These are phyloP conservation scores for Ammodramus savannarum DNA, from an alignment of 2,113 vertebrate genomes.

Conservation along the genomic window DNA sequence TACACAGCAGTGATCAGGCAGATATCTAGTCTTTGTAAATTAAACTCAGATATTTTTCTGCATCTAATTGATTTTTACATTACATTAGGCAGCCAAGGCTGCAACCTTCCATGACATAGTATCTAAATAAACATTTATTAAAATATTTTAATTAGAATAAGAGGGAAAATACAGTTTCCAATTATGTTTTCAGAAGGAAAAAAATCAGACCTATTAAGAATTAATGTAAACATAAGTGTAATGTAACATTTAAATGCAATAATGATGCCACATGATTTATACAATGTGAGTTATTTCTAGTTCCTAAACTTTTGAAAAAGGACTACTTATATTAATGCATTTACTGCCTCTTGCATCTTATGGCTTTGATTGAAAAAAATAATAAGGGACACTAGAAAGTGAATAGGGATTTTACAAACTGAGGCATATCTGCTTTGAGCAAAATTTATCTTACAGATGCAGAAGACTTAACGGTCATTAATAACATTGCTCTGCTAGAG, in stretches of 20 bases:
- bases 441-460: neutral
- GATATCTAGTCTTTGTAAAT: slow-evolving; percentile 65
- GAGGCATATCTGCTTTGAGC: neutral
- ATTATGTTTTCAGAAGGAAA: slow-evolving; percentile 61
- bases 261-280: slow-evolving; percentile 46
- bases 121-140: slow-evolving; percentile 68
- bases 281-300: slow-evolving; percentile 25
- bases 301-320: slow-evolving; percentile 32
- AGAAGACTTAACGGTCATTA: neutral
- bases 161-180: slow-evolving; percentile 67
- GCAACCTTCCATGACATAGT: slow-evolving; percentile 64
- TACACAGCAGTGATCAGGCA: slow-evolving; percentile 55
- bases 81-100: slow-evolving; percentile 67
- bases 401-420: neutral
- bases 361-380: neutral
- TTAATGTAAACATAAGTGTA: slow-evolving; percentile 65
- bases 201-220: slow-evolving; percentile 63
- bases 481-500: neutral
- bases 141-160: slow-evolving; percentile 74
- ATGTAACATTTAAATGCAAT: slow-evolving; percentile 55
- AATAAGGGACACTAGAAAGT: neutral
- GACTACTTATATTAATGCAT: neutral
- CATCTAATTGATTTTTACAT: slow-evolving; percentile 70
- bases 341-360: neutral
- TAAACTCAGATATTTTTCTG: slow-evolving; percentile 73